Evolutionary conservation across 2,113 vertebrate species (phyloP).

Genomic region (Pionites leucogaster): DNA sequence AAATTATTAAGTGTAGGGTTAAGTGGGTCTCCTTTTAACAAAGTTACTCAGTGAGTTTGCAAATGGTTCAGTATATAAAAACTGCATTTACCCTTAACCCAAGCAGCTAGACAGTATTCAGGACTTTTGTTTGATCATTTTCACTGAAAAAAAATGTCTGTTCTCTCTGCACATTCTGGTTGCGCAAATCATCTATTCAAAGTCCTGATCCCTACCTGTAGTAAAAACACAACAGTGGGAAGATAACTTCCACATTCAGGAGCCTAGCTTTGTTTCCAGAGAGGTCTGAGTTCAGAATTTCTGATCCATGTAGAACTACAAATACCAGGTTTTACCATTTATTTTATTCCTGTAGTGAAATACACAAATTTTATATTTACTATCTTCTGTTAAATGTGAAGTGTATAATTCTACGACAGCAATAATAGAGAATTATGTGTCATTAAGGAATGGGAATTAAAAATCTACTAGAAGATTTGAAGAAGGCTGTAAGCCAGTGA

Average conservation of each 20-base stretch:
- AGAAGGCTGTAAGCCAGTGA: not conserved
- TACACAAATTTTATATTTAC: not conserved
- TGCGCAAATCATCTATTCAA: not conserved
- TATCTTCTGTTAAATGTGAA: not conserved
- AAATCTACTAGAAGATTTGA: not conserved
- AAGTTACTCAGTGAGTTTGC: not conserved
- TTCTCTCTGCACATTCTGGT: not conserved
- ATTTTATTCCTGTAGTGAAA: not conserved
- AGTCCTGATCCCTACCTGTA: not conserved
- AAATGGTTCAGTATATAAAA: not conserved
- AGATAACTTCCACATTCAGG: not conserved
- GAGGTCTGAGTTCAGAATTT: not conserved
- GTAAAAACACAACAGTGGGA: not conserved
- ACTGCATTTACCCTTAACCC: not conserved
- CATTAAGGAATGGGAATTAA: not conserved
- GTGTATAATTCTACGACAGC: not conserved
- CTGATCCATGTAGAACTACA: not conserved
- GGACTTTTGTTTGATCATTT: not conserved
- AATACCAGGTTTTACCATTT: not conserved
- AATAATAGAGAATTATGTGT: not conserved
- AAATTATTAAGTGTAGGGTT: not conserved
- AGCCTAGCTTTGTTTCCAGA: not conserved
- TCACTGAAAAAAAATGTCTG: not conserved
- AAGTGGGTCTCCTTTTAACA: not conserved
- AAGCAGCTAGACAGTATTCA: not conserved